Conservation (phyloP, 2,888 invertebrate genomes). For the Drosophila pseudotakahashii region DNA sequence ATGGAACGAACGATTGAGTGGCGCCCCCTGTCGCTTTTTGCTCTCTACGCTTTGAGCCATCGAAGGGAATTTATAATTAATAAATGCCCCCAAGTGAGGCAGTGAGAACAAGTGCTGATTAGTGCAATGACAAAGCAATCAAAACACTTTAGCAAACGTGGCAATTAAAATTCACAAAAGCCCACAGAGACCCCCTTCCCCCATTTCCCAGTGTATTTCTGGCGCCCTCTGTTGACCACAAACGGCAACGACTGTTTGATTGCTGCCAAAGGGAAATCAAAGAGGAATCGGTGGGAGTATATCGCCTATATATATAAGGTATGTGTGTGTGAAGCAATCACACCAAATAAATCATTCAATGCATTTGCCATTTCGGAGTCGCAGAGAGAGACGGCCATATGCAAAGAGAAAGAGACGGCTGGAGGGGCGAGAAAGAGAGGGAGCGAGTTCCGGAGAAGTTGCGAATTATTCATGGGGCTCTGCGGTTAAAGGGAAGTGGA, state of each 20-base stretch:
- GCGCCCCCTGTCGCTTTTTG: constrained; percentile 51
- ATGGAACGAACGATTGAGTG: constrained; percentile 55
- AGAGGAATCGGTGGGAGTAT: constrained; percentile 23
- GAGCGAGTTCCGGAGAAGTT: constrained; percentile 48
- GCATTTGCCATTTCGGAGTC: constrained; percentile 71
- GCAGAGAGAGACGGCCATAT: constrained; percentile 18
- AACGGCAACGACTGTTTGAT: constrained; percentile 61
- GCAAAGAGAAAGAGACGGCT: constrained; percentile 3
- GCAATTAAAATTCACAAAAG: constrained; percentile 78
- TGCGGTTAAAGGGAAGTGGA: constrained; percentile 56
- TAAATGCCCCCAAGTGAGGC: constrained; percentile 52
- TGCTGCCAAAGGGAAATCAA: constrained; percentile 54
- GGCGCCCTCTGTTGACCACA: constrained; percentile 69
- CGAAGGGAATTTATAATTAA: constrained; percentile 76
- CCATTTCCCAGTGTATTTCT: constrained; percentile 1
- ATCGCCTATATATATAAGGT: constrained; percentile 7
- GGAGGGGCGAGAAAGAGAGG: neutral
- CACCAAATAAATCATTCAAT: constrained; percentile 79
- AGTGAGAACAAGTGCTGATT: constrained; percentile 54
- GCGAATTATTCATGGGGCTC: constrained; percentile 69
- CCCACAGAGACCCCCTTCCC: constrained; percentile 15
- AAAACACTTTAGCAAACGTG: constrained; percentile 73
- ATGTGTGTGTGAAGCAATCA: constrained; percentile 66
- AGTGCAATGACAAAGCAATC: constrained; percentile 78
- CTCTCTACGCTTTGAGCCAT: constrained; percentile 63